A percentile compares a stretch with the other conserved stretches of the same genome.
These are phyloP conservation scores for Dicaeum eximium DNA, from an alignment of 2,113 vertebrate genomes.

Conservation along the genomic window DNA sequence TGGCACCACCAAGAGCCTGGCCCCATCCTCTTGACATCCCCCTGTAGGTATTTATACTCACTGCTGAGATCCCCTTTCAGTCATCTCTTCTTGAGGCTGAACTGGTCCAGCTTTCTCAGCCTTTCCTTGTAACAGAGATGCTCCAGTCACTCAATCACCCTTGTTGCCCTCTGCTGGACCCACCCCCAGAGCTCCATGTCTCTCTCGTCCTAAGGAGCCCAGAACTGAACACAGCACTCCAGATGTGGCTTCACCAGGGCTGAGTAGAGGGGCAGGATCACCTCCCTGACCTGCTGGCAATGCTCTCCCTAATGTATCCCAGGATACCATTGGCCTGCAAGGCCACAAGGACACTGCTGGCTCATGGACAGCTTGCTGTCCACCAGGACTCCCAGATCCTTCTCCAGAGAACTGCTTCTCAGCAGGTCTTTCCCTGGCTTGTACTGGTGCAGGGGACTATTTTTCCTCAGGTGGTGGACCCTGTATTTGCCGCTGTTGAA, in stretches of 20 bases:
- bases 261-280: background rate
- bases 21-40: too few relatives aligned
- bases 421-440: background rate
- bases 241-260: too few relatives aligned
- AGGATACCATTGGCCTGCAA: background rate
- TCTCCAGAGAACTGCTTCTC: background rate
- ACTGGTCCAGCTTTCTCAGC: background rate
- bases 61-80: background rate
- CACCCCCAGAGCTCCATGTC: background rate
- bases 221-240: background rate
- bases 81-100: background rate
- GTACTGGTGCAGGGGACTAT: background rate
- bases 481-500: background rate
- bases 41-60: background rate
- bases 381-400: background rate
- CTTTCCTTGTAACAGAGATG: background rate
- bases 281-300: rapidly evolving
- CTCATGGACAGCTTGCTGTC: background rate
- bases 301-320: background rate
- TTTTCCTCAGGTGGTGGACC: background rate
- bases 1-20: background rate
- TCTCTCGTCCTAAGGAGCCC: background rate
- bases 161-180: background rate
- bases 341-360: background rate
- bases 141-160: rapidly evolving